phyloP scores from a whole-genome alignment of 2,888 invertebrate species.

The Koerneria pararmatus region DNA sequence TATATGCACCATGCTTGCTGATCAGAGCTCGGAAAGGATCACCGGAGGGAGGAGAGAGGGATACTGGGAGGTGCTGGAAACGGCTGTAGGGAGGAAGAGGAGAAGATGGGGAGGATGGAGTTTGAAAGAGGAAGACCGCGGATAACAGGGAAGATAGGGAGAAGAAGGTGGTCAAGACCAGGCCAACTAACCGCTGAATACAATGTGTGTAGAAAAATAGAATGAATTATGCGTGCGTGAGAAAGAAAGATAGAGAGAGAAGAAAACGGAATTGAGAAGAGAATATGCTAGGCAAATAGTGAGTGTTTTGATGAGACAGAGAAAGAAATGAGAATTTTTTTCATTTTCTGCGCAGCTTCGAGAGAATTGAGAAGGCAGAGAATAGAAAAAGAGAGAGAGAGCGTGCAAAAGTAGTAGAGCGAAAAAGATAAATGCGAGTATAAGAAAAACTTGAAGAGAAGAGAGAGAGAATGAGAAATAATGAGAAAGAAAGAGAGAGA shows the following conservation, averaged over 20 bases:
- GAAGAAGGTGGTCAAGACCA: too few species aligned
- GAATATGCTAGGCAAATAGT: background rate
- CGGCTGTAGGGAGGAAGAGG: background rate
- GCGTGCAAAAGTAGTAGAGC: background rate
- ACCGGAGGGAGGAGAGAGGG: background rate
- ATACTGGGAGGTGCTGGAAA: background rate
- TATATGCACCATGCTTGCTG: too few species aligned
- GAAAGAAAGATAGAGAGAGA: background rate
- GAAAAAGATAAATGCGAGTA: too few species aligned
- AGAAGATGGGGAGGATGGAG: constrained; percentile 5
- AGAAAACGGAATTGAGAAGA: background rate
- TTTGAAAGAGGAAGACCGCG: constrained; percentile 11
- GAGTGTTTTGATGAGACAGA: background rate
- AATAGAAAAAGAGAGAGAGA: background rate
- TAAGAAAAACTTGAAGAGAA: background rate
- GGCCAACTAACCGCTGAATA: too few species aligned
- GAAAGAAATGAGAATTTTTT: background rate
- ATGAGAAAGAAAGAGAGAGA: too few species aligned
- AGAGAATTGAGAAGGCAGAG: background rate
- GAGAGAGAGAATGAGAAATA: background rate
- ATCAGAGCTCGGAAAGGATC: constrained; percentile 9
- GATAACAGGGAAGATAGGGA: too few species aligned
- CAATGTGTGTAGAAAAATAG: too few species aligned
- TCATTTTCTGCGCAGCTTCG: too few species aligned
- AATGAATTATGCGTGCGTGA: too few species aligned